Evolutionary conservation across 1,140 invertebrate species (phyloP), one percentile per base, ranked within the genome.

Genomic region (Drosophila nigromelanica): DNA sequence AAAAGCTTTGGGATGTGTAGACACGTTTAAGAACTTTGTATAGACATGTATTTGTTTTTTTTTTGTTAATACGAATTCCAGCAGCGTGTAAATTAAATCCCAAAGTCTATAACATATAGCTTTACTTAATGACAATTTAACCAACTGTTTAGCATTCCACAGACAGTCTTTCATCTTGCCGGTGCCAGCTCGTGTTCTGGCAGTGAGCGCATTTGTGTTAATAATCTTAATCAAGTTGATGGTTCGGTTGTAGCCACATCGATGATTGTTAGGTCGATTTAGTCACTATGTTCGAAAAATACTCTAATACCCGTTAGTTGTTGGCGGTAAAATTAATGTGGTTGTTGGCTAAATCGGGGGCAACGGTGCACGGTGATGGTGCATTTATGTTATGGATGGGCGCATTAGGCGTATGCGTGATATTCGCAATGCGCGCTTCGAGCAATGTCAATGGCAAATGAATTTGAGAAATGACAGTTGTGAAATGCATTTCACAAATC

Each of bases 221-320:
- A 73, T 73, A 48, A 63, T 18, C 63, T 68, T 67, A 73, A 73
- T 68, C 66, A 73, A 73, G 70, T 68, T 60, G 70, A 67, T 54
- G 59, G 70, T 35, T 61, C 56, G 18, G 37, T 68, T 45, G 40
- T n/a, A n/a, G n/a, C n/a, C n/a, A n/a, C n/a, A n/a, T 6, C 15
- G 30, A 43, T 40, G 18, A 43, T 40, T 27, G 48, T 33, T 15
- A 8, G 30, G 11, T 37, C 5, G 21, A 1, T 24, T 21, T 60
- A 14, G 30, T 12, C 30, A 30, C 10, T n/a, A 24, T 24, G 10
- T 21, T 42, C 12, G 4, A 43, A 68, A 37, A 8, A 5, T 27
- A 27, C 5, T 27, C 5, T 6, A 27, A 27, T 2, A 6, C 5
- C 27, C 27, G 27, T 14, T 18, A 5, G 27, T 35, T 11, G 27